A percentile compares a stretch with the other conserved stretches of the same genome.
Evolutionary conservation across 2,797 vertebrate species (phyloP).

Genomic region (Melanotaenia boesemani): DNA sequence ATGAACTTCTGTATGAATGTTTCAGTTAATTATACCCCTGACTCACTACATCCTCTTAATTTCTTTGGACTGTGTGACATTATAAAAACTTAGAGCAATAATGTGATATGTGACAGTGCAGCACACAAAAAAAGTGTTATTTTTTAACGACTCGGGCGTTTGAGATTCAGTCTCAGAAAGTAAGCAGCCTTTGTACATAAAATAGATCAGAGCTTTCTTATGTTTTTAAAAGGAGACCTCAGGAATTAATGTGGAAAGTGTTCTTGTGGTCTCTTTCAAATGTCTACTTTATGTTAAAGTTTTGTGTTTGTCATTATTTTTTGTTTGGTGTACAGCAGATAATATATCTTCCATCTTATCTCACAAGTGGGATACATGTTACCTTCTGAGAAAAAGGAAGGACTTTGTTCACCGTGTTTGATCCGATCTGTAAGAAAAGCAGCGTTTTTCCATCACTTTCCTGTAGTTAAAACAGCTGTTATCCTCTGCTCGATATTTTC

Average conservation of each 20-base stretch:
- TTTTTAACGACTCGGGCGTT: no score
- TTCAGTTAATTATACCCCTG: not conserved
- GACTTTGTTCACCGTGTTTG: slow-evolving; percentile 2
- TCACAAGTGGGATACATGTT: slow-evolving; percentile 5
- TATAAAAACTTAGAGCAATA: no score
- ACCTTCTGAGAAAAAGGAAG: slow-evolving; percentile 1
- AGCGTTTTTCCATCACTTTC: slow-evolving; percentile 17
- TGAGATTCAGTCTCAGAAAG: not conserved
- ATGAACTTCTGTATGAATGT: not conserved
- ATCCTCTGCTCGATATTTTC: slow-evolving; percentile 5
- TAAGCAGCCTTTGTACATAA: not conserved
- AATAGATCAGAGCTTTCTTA: not conserved
- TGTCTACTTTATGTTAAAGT: not conserved
- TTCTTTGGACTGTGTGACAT: not conserved
- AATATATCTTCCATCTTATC: slow-evolving; percentile 49
- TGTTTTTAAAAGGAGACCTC: not conserved
- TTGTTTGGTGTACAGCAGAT: not conserved
- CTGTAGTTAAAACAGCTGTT: not conserved
- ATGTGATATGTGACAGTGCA: no score
- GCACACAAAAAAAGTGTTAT: no score
- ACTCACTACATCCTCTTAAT: not conserved
- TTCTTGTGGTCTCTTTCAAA: not conserved
- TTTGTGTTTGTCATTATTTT: not conserved
- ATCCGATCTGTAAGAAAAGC: slow-evolving; percentile 9
- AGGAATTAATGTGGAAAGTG: not conserved